Evolutionary conservation across 2,797 vertebrate genomes (phyloP).

Genomic region (Apogon hyalosoma): DNA sequence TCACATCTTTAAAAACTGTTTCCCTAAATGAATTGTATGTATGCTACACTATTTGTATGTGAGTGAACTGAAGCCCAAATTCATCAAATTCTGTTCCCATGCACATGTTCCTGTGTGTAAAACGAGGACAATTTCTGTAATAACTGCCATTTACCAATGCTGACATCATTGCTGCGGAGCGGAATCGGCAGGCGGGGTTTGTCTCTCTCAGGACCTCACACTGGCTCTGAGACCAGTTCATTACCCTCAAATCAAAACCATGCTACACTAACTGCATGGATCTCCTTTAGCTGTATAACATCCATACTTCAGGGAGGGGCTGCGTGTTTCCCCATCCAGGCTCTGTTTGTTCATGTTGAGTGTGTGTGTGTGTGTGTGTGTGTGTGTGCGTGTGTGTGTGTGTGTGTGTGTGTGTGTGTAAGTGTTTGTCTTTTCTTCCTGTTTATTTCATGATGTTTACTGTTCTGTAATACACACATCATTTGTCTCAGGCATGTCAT

Average conservation of each 20-base stretch:
- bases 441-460: constrained; percentile 22
- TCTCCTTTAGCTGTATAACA: no score
- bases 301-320: neutral
- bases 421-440: constrained; percentile 21
- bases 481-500: constrained; percentile 15
- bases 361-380: constrained; percentile 1
- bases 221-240: constrained; percentile 42
- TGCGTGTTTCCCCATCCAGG: neutral
- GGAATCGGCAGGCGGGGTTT: constrained; percentile 52
- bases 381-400: neutral
- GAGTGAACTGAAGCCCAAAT: neutral
- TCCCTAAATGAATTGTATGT: neutral
- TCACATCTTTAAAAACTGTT: neutral
- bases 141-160: constrained; percentile 26
- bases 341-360: neutral
- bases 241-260: constrained; percentile 54
- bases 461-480: neutral
- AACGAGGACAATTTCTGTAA: constrained; percentile 19
- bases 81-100: neutral
- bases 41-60: neutral
- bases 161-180: constrained; percentile 63
- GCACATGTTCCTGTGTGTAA: neutral
- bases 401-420: neutral
- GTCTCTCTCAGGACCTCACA: constrained; percentile 56
- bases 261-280: neutral